phyloP scores from a whole-genome alignment of 2,888 invertebrate species.

The Bembecia ichneumoniformis region DNA sequence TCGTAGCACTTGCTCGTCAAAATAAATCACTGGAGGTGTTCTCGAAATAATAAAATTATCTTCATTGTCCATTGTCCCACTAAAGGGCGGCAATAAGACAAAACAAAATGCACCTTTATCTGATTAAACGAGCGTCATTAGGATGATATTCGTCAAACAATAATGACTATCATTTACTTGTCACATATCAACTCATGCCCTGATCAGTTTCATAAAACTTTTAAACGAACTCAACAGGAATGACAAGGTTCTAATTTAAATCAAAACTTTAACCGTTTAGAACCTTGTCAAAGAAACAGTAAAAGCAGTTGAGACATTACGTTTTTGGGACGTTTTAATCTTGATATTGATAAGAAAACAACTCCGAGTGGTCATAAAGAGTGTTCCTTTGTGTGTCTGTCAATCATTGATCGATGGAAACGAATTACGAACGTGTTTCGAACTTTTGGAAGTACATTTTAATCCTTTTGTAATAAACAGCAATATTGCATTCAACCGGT shows the following conservation, averaged over 20 bases:
- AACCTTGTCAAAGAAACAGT: slow-evolving; percentile 15
- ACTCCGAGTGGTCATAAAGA: slow-evolving; percentile 14
- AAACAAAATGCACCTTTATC: slow-evolving; percentile 26
- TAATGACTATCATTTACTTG: slow-evolving; percentile 43
- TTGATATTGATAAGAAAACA: slow-evolving; percentile 4
- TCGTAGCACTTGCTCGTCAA: too few relatives aligned
- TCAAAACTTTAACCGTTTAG: slow-evolving; percentile 5
- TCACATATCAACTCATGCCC: slow-evolving; percentile 23
- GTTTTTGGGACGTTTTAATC: slow-evolving; percentile 9
- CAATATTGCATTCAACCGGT: too few relatives aligned
- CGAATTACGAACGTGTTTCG: not conserved
- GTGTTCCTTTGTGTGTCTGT: slow-evolving; percentile 11
- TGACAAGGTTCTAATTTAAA: slow-evolving; percentile 14
- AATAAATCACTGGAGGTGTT: not conserved
- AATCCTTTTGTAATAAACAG: too few relatives aligned
- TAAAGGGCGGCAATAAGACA: slow-evolving; percentile 30
- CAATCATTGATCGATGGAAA: slow-evolving; percentile 11
- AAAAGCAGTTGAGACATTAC: slow-evolving; percentile 10
- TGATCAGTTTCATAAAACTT: not conserved
- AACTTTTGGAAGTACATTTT: too few relatives aligned
- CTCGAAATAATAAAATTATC: not conserved
- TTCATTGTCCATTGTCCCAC: slow-evolving; percentile 30
- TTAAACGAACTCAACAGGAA: not conserved
- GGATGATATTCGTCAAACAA: slow-evolving; percentile 34
- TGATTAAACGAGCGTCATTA: slow-evolving; percentile 36